Evolutionary conservation across 2,888 invertebrate genomes (phyloP), one percentile per base, ranked within the genome.

Genomic region (Ommatoiulus sabulosus): DNA sequence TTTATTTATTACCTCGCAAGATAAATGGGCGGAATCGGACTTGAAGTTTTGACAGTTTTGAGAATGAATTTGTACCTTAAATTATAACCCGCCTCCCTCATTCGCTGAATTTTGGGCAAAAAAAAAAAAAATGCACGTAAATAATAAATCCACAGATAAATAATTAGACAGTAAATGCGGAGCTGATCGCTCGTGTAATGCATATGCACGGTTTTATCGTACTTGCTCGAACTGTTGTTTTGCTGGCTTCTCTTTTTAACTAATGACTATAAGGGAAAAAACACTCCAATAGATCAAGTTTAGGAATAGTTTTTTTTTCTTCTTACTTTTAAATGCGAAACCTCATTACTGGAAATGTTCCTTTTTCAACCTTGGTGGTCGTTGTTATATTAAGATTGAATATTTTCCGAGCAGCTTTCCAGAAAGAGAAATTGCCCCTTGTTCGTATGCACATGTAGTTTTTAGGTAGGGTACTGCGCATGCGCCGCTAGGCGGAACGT

Each of bases 21-120:
- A 86, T 48, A 86, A 44, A 86, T 86, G 86, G 86, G 86, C 86
- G 86, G 86, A 86, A 86, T 48, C 48, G 48, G 48, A 86, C 86
- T 86, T 86, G 86, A 86, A 86, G 86, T 44, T 86, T 48, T 86
- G 86, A 86, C 86, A 86, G 48, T 17, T 48, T 12, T 35, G n/a
- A 44, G 48, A 86, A 86, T 48, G 48, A 86, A 86, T 86, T 24
- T 86, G 48, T 44, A 48, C 86, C 44, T 86, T 86, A 86, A 86
- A 86, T 86, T 44, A 86, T 44, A 46, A 86, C 44, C 48, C 10
- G 80, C 35, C 80, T 80, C 80, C 86, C 48, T 44, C 2, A 35
- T 48, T 46, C 44, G n/a, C 46, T 44, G 46, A 44, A 86, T 44
- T 86, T 86, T 86, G 2, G 44, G 44, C 85, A 84, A 44, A 20